A percentile compares a stretch with the other conserved stretches of the same genome.
These are phyloP conservation scores for Trogon surrucura DNA, from an alignment of 2,113 vertebrate genomes.

Conservation along the genomic window DNA sequence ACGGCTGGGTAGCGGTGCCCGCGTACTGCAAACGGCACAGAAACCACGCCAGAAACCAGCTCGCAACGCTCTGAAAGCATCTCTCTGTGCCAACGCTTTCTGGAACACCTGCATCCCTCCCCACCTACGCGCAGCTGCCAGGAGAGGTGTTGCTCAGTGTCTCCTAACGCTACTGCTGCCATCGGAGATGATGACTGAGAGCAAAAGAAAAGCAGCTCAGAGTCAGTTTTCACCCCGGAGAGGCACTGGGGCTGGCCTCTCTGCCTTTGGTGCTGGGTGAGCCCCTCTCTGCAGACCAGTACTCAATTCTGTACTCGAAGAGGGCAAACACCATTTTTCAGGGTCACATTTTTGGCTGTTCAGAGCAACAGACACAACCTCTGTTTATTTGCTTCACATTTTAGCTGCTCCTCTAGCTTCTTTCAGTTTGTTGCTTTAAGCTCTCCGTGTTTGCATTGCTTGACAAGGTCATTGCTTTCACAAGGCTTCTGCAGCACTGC, in stretches of 20 bases:
- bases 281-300: not conserved
- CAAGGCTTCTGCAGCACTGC: slow-evolving; percentile 28
- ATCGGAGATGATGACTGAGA: not conserved
- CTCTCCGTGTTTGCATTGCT: not conserved
- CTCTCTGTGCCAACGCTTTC: not conserved
- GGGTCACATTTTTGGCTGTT: not conserved
- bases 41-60: not conserved
- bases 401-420: not conserved
- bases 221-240: not conserved
- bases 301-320: not conserved
- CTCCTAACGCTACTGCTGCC: not conserved
- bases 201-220: not conserved
- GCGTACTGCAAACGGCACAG: not conserved
- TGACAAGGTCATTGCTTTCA: slow-evolving; percentile 63
- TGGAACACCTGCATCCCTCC: slow-evolving; percentile 6
- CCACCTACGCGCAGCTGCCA: slow-evolving; percentile 16
- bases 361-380: not conserved
- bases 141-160: not conserved
- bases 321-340: not conserved
- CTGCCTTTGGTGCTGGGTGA: not conserved
- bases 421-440: slow-evolving; percentile 42
- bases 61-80: not conserved
- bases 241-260: not conserved
- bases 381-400: not conserved
- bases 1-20: not conserved